Conservation (phyloP, 2,797 vertebrate genomes). For the Lutjanus campechanus region DNA sequence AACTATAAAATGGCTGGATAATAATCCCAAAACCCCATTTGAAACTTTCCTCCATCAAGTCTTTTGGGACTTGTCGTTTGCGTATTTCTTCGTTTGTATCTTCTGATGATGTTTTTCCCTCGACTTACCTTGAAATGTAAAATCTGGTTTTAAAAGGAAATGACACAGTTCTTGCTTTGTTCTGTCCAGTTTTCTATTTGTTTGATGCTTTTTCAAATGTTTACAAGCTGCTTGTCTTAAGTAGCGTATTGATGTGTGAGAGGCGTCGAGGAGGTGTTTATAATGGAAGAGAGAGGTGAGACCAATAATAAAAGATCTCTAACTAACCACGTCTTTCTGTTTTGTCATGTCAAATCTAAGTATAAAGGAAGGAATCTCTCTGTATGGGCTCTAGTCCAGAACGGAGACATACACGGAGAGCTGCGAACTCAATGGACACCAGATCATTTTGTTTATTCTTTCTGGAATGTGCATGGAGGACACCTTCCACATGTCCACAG, state of each 20-base stretch:
- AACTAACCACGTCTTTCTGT: constrained; percentile 6
- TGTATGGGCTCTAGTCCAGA: too few species aligned
- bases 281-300: constrained; percentile 49
- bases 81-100: constrained; percentile 43
- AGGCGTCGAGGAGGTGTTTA: constrained; percentile 46
- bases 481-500: too few species aligned
- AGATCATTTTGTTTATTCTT: too few species aligned
- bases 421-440: too few species aligned
- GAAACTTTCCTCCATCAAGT: constrained; percentile 27
- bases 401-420: too few species aligned
- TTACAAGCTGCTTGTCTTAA: constrained; percentile 84
- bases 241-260: constrained; percentile 72
- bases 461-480: too few species aligned
- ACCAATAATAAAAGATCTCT: constrained; percentile 72
- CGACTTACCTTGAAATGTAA: constrained; percentile 55
- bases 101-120: constrained; percentile 37
- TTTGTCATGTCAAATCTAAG: not conserved
- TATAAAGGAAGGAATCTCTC: too few species aligned
- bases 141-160: constrained; percentile 51
- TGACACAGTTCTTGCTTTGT: constrained; percentile 46
- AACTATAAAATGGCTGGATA: constrained; percentile 40
- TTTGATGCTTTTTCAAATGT: constrained; percentile 80
- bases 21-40: constrained; percentile 29
- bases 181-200: constrained; percentile 71
- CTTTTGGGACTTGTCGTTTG: constrained; percentile 25